phyloP scores from a whole-genome alignment of 2,113 vertebrate species.

The Pseudorasbora parva region DNA sequence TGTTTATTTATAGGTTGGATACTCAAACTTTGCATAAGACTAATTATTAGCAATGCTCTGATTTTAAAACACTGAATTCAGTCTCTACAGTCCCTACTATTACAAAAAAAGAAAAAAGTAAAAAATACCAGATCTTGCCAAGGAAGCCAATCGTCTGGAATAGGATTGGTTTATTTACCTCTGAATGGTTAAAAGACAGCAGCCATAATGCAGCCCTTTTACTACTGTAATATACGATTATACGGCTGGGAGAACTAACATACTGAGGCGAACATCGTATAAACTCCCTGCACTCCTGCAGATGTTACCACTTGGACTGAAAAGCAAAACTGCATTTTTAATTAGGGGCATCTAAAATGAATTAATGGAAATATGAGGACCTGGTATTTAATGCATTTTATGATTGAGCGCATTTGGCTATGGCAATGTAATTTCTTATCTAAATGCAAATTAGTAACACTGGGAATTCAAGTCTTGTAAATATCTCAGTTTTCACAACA shows the following conservation, averaged over 20 bases:
- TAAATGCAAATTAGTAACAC: conserved; percentile 56
- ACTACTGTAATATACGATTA: conserved; percentile 22
- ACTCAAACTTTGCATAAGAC: no score
- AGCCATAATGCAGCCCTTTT: conserved; percentile 16
- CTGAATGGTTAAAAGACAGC: conserved; percentile 19
- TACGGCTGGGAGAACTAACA: conserved; percentile 38
- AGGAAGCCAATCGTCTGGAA: neutral
- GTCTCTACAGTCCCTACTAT: neutral
- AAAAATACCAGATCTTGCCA: neutral
- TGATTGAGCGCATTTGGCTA: conserved; percentile 40
- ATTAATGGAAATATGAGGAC: conserved; percentile 40
- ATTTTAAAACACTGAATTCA: neutral
- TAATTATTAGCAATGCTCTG: no score
- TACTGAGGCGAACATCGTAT: conserved; percentile 36
- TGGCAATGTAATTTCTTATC: conserved; percentile 53
- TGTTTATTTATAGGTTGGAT: no score
- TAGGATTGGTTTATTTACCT: conserved; percentile 4
- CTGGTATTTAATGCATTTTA: conserved; percentile 47
- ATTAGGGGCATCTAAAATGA: conserved; percentile 44
- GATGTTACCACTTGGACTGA: conserved; percentile 16
- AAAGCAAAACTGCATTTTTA: conserved; percentile 44
- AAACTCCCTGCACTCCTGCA: conserved; percentile 20
- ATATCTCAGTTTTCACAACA: conserved; percentile 43
- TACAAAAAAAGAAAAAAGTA: neutral
- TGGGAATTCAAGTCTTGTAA: conserved; percentile 51